phyloP scores from a whole-genome alignment of 1,140 invertebrate genomes.

The Drusus annulatus region DNA sequence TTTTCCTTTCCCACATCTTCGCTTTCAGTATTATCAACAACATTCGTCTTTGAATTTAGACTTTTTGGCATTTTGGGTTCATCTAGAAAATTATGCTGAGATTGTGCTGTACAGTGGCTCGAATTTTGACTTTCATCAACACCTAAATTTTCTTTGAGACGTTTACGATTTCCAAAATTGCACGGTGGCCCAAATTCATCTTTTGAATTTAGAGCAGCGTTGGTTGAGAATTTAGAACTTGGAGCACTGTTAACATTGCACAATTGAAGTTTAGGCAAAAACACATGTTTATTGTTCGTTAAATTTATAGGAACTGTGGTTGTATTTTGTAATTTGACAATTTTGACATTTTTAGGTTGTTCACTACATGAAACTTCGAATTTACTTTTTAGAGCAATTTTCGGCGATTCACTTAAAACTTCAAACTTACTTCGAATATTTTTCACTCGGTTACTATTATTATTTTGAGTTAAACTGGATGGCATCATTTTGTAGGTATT shows the following conservation, averaged over 20 bases:
- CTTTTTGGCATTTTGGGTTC: constrained; percentile 60
- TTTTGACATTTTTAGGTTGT: constrained; percentile 59
- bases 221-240: neutral
- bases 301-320: constrained; percentile 31
- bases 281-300: constrained; percentile 19
- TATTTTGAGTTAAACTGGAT: constrained; percentile 23
- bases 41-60: constrained; percentile 61
- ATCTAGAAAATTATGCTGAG: constrained; percentile 37
- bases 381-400: constrained; percentile 60
- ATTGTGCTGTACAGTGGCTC: constrained; percentile 52
- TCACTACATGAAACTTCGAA: constrained; percentile 65
- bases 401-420: constrained; percentile 60
- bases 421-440: constrained; percentile 70
- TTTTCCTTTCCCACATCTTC: constrained; percentile 55
- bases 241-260: constrained; percentile 9
- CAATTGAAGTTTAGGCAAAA: neutral
- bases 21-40: constrained; percentile 58
- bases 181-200: constrained; percentile 52
- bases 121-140: constrained; percentile 27
- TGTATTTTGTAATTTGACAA: constrained; percentile 35
- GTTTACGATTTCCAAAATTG: constrained; percentile 55
- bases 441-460: constrained; percentile 69
- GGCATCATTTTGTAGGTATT: constrained; percentile 21
- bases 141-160: constrained; percentile 52
- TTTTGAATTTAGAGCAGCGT: constrained; percentile 16